Conservation (phyloP, 2,797 vertebrate species). For the Bradypodion pumilum region DNA sequence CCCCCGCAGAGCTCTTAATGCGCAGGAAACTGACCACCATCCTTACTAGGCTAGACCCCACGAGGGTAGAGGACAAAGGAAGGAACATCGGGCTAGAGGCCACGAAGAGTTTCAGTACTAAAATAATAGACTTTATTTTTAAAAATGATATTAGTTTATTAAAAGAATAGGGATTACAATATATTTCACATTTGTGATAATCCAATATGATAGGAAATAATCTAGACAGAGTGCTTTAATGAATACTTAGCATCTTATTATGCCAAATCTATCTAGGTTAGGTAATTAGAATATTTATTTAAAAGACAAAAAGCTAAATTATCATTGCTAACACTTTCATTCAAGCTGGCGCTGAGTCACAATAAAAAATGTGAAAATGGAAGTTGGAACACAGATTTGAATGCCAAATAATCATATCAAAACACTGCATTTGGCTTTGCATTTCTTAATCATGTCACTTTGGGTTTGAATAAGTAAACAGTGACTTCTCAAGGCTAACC, state of each 20-base stretch:
- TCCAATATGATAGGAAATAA: slow-evolving; percentile 58
- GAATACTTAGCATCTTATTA: slow-evolving; percentile 56
- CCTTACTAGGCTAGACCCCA: no score
- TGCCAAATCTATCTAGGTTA: slow-evolving; percentile 58
- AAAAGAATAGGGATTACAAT: slow-evolving; percentile 59
- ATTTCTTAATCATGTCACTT: slow-evolving; percentile 17
- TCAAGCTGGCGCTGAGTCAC: not conserved
- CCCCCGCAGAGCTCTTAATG: no score
- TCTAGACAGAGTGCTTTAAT: slow-evolving; percentile 55
- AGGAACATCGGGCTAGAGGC: no score
- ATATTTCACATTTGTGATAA: slow-evolving; percentile 57
- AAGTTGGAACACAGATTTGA: slow-evolving; percentile 17
- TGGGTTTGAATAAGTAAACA: slow-evolving; percentile 33
- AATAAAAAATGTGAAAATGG: slow-evolving; percentile 37
- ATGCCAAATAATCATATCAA: slow-evolving; percentile 5
- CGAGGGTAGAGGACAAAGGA: no score
- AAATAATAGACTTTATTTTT: slow-evolving; percentile 48
- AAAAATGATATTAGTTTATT: slow-evolving; percentile 60
- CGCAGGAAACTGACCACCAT: no score
- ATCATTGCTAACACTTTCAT: slow-evolving; percentile 40
- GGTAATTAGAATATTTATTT: slow-evolving; percentile 65
- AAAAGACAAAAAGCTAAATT: slow-evolving; percentile 57
- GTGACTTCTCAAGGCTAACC: slow-evolving; percentile 49
- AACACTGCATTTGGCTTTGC: slow-evolving; percentile 10
- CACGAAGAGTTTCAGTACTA: no score